Base-by-base conservation (phyloP, 2,113 vertebrate species). In the Chascanopsetta lugubris region DNA sequence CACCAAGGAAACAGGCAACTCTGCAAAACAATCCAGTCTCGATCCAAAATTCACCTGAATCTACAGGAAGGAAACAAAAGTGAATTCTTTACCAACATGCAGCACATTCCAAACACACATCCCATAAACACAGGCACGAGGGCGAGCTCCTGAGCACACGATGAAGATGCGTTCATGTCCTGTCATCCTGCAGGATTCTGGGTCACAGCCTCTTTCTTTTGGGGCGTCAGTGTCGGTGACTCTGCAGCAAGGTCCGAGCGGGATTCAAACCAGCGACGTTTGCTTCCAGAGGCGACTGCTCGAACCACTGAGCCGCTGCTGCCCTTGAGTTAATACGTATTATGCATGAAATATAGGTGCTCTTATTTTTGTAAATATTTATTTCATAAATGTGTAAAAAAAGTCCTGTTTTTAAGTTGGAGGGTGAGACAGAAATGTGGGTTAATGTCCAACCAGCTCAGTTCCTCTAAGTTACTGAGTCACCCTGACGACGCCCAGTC, bases 1-100 rank as follows among this genome's bases (percentile, higher is more conserved):
- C 57, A 94, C 92, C 83, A 95, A 60, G 29, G 94, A 95, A 1
- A 93, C 90, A 0, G 93, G 91, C 24, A 94, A 59, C 76, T 95
- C 94, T 3, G 80, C 54, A 15, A 94, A 91, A 24, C 17, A 42
- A 10, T 93, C 88, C 0, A 45, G n/a, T 2, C 1, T 2, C 25
- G 6, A 0, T 15, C 53, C 75, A 0, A 15, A 3, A 55, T 92
- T 85, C 64, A 88, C 47, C 80, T 93, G 92, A 61, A 92, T 84
- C 91, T 93, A 20, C 7, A 25, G 11, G 27, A 0, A n/a, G 49
- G 54, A 72, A 24, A 5, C 1, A 63, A 75, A 78, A 26, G 9
- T 6, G 66, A 24, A 70, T 34, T 48, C 20, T 42, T 50, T 26
- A 29, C 25, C 17, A 29, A 26, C 13, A 25, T 46, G 49, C 30